Percentiles rank a stretch among this genome's conserved stretches.
phyloP scores from a whole-genome alignment of 1,140 invertebrate species.

The Drosophila ironensis region DNA sequence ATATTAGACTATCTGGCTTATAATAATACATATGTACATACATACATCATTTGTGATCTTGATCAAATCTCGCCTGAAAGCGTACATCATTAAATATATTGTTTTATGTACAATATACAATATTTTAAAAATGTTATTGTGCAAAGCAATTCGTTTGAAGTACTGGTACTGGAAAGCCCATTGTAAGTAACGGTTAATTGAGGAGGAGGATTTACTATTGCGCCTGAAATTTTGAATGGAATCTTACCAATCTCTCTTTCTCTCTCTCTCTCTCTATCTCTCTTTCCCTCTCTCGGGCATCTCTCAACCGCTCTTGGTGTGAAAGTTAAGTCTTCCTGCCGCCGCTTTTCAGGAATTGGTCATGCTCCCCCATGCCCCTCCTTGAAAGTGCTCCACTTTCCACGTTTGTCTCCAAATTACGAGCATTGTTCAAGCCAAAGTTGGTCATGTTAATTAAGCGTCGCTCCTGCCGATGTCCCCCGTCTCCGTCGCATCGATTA shows the following conservation, averaged over 20 bases:
- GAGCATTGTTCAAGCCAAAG: constrained; percentile 52
- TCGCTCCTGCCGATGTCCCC: background rate
- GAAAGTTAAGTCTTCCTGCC: constrained; percentile 8
- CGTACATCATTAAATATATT: no score
- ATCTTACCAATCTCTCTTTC: background rate
- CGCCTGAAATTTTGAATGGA: constrained; percentile 1
- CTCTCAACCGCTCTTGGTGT: background rate
- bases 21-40: no score
- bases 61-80: no score
- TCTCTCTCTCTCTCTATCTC: background rate
- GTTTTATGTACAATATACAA: no score
- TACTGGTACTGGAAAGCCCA: no score
- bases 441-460: constrained; percentile 66
- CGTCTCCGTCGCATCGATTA: constrained; percentile 54
- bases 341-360: constrained; percentile 12
- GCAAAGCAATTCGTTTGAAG: no score
- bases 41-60: no score
- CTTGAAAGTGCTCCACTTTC: constrained; percentile 5
- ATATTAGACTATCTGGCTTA: no score
- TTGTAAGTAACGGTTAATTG: no score
- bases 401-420: constrained; percentile 39
- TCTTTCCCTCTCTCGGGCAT: background rate
- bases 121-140: no score
- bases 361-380: background rate
- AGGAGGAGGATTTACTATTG: no score